Evolutionary conservation across 1,140 invertebrate genomes (phyloP).

Genomic region (Brachionus angularis): DNA sequence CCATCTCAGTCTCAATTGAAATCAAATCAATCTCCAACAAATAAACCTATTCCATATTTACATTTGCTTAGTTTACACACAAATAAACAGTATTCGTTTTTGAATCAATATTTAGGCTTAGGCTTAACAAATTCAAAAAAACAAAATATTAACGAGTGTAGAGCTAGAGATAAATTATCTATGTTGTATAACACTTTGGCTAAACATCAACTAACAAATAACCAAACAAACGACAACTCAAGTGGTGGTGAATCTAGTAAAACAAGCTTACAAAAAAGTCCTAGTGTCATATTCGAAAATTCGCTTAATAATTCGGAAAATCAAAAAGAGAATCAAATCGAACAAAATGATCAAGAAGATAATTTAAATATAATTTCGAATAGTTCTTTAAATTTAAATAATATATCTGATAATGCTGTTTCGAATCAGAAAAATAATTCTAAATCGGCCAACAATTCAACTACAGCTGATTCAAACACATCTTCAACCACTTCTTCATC

Average conservation of each 20-base stretch:
- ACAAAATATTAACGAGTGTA: neutral
- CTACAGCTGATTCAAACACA: neutral
- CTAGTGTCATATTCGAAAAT: conserved; percentile 21
- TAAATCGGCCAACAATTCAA: neutral
- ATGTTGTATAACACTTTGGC: neutral
- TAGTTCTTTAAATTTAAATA: neutral
- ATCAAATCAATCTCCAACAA: neutral
- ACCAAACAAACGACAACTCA: neutral
- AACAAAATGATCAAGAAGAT: conserved; percentile 1
- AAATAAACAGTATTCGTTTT: conserved; percentile 9
- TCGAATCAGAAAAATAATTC: conserved; percentile 10
- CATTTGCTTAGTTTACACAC: conserved; percentile 2
- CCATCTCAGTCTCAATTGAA: neutral
- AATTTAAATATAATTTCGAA: conserved; percentile 18
- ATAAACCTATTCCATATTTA: neutral
- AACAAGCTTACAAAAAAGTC: conserved; percentile 23
- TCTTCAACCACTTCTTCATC: neutral
- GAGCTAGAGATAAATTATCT: conserved; percentile 12
- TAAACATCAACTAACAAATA: conserved; percentile 1
- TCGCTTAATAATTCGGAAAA: conserved; percentile 14
- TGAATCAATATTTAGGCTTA: conserved; percentile 11
- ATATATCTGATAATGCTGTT: neutral
- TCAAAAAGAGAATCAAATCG: neutral
- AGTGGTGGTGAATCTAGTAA: conserved; percentile 3
- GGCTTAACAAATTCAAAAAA: neutral